Percentiles rank a stretch among this genome's conserved stretches.
These are phyloP conservation scores for Amiota communis DNA, from an alignment of 2,888 invertebrate genomes.

Conservation along the genomic window DNA sequence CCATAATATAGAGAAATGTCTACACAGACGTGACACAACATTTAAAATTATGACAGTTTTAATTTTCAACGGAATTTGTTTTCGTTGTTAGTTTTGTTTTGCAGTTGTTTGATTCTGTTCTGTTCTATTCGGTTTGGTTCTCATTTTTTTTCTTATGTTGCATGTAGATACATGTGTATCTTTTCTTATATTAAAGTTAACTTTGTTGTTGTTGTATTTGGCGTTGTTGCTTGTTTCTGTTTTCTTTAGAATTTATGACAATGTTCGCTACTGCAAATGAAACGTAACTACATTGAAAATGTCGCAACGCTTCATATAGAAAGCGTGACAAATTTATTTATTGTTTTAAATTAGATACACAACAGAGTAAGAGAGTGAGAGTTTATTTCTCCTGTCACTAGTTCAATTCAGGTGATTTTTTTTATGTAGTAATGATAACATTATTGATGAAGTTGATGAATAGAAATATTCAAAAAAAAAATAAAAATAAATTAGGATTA, in stretches of 20 bases:
- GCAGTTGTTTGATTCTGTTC: conserved; percentile 18
- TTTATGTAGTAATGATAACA: too few species aligned
- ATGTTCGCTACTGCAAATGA: conserved; percentile 25
- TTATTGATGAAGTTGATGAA: too few species aligned
- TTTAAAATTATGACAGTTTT: conserved; percentile 64
- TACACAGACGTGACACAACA: conserved; percentile 46
- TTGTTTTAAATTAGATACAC: conserved; percentile 21
- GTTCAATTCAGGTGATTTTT: too few species aligned
- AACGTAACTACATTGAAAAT: conserved; percentile 15
- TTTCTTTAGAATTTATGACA: conserved; percentile 31
- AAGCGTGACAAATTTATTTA: conserved; percentile 29
- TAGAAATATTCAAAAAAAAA: too few species aligned
- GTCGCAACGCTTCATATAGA: background rate
- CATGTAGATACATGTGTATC: background rate
- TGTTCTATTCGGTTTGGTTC: background rate
- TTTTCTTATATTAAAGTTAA: background rate
- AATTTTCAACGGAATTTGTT: conserved; percentile 58
- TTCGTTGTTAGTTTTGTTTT: conserved; percentile 9
- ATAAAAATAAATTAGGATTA: too few species aligned
- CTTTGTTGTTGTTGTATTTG: background rate
- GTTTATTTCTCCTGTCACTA: too few species aligned
- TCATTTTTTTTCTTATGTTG: background rate
- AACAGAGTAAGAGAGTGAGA: background rate
- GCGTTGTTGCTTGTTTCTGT: conserved; percentile 1
- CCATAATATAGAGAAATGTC: conserved; percentile 16